These are phyloP conservation scores for Subanguina moxae DNA, from an alignment of 1,140 invertebrate species.

Conservation along the genomic window DNA sequence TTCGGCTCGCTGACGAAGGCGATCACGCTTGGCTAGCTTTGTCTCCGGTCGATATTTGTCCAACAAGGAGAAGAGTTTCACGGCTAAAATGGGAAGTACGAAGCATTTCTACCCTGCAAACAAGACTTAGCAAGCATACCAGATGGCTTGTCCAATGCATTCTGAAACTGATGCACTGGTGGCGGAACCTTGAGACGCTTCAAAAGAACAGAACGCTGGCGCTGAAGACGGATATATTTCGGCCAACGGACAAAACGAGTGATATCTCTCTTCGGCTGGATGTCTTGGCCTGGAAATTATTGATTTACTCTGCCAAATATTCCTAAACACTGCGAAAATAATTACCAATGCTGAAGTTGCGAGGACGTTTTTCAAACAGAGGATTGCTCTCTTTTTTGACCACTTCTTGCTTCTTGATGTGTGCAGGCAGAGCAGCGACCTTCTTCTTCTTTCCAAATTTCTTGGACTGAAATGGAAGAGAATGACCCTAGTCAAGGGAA, in stretches of 20 bases:
- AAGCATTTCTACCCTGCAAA: background rate
- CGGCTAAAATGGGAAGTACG: slow-evolving; percentile 67
- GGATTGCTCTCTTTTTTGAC: slow-evolving; percentile 85
- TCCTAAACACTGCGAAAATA: slow-evolving; percentile 39
- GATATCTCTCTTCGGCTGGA: slow-evolving; percentile 91
- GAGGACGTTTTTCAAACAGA: slow-evolving; percentile 90
- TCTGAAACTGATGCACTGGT: slow-evolving; percentile 91
- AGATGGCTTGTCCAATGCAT: slow-evolving; percentile 84
- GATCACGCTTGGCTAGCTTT: slow-evolving; percentile 78
- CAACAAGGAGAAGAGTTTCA: slow-evolving; percentile 87
- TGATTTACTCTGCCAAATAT: slow-evolving; percentile 3
- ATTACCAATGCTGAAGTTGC: slow-evolving; percentile 97
- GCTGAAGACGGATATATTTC: slow-evolving; percentile 95
- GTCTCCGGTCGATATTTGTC: slow-evolving; percentile 96
- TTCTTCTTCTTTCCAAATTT: slow-evolving; percentile 58
- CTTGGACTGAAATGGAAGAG: slow-evolving; percentile 37
- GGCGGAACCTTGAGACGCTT: slow-evolving; percentile 97
- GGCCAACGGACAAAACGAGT: slow-evolving; percentile 98
- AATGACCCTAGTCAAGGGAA: no score
- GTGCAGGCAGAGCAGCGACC: slow-evolving; percentile 53
- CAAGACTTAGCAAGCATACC: slow-evolving; percentile 64
- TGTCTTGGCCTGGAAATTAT: slow-evolving; percentile 77
- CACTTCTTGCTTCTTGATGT: slow-evolving; percentile 42
- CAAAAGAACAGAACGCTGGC: slow-evolving; percentile 88
- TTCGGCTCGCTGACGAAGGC: slow-evolving; percentile 82